A percentile compares a stretch with the other conserved stretches of the same genome.
Conservation (phyloP, 2,797 vertebrate species). For the Malurus splendens region DNA sequence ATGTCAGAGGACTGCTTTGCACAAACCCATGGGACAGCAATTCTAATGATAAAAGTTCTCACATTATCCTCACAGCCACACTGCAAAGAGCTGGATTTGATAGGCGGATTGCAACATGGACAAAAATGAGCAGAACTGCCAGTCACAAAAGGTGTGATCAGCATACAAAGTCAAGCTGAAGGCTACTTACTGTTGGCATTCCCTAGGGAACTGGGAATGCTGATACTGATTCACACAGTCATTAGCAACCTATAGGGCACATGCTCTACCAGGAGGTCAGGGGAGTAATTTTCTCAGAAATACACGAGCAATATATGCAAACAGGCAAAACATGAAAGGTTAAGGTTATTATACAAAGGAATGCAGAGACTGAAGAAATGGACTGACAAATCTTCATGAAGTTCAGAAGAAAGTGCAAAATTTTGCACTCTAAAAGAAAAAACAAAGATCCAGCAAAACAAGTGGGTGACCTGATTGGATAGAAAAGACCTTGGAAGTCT, state of each 20-base stretch:
- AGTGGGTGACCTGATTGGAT: background rate
- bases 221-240: accelerated
- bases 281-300: background rate
- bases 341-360: background rate
- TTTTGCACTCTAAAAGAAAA: background rate
- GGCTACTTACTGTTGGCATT: background rate
- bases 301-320: accelerated
- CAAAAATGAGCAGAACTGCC: background rate
- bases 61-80: background rate
- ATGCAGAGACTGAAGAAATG: background rate
- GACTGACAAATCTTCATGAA: background rate
- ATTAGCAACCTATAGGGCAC: background rate
- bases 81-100: background rate
- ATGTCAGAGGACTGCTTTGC: background rate
- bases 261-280: too few relatives aligned
- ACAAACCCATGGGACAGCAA: background rate
- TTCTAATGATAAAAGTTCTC: background rate
- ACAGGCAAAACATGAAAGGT: background rate
- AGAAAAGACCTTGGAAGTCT: background rate
- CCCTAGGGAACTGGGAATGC: background rate
- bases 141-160: background rate
- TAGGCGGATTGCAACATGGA: background rate
- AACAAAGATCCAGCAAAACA: background rate
- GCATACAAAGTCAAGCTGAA: background rate
- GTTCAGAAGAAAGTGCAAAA: background rate